Conservation (phyloP, 37 sponge, comb jelly and placozoan genomes). For the Diacarnus erythraeanus region DNA sequence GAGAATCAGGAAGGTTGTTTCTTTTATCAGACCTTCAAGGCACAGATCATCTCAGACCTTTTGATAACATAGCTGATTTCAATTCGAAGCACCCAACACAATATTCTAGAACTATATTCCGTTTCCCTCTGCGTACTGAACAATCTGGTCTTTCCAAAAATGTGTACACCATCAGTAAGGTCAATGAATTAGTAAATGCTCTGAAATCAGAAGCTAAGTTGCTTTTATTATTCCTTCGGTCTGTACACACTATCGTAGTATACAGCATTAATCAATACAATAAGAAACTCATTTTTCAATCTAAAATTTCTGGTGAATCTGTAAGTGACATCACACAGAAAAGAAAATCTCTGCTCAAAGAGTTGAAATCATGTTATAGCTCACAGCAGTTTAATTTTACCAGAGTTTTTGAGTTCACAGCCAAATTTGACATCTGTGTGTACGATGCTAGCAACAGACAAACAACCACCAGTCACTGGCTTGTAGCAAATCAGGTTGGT, state of each 20-base stretch:
- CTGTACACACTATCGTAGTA: conserved; percentile 44
- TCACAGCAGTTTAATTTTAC: background rate
- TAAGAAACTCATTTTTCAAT: background rate
- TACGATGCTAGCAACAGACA: background rate
- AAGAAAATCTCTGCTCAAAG: background rate
- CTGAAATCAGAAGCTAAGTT: conserved; percentile 40
- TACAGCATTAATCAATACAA: conserved; percentile 9
- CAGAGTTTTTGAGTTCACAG: background rate
- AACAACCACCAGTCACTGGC: conserved; percentile 11
- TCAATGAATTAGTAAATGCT: conserved; percentile 16
- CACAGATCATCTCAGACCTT: conserved; percentile 30
- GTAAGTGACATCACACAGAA: background rate
- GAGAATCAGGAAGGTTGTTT: conserved; percentile 27
- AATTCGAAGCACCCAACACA: background rate
- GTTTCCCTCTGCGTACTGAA: conserved; percentile 72
- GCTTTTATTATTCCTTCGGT: conserved; percentile 56
- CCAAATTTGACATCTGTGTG: conserved; percentile 18
- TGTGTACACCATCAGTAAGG: conserved; percentile 18
- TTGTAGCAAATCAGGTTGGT: conserved; percentile 41
- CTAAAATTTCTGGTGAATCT: background rate
- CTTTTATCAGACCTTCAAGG: background rate
- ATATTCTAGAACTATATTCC: conserved; percentile 62
- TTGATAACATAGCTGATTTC: conserved; percentile 49
- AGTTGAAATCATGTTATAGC: background rate
- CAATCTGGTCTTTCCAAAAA: conserved; percentile 38